Evolutionary conservation across 2,113 vertebrate species (phyloP).

Genomic region (Ginglymostoma cirratum): DNA sequence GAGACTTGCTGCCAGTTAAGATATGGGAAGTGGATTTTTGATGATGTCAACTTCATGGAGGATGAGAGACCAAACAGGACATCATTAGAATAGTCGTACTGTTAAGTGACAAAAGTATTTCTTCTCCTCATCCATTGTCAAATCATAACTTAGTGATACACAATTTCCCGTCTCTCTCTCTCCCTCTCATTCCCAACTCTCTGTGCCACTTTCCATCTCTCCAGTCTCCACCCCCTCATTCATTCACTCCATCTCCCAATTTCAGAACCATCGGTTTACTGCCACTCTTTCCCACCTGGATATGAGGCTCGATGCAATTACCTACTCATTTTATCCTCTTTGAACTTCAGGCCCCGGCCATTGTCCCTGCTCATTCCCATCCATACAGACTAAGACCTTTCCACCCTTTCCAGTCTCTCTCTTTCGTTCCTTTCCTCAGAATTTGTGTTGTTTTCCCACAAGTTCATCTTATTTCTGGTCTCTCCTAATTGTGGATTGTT

Average conservation of each 20-base stretch:
- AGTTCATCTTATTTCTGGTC: neutral
- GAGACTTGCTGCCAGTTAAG: neutral
- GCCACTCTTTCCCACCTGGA: neutral
- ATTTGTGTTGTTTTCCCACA: neutral
- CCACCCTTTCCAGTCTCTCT: neutral
- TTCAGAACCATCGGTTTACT: neutral
- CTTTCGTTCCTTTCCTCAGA: neutral
- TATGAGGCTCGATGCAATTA: neutral
- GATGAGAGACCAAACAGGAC: neutral
- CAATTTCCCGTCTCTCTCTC: neutral
- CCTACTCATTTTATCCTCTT: neutral
- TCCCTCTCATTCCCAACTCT: neutral
- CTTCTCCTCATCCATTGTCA: neutral
- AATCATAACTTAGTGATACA: neutral
- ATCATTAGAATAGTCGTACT: neutral
- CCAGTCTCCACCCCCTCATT: neutral
- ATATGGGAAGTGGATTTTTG: neutral
- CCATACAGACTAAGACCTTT: neutral
- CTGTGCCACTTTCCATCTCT: neutral
- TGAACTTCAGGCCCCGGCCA: neutral
- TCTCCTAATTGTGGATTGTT: neutral
- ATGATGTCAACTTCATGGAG: neutral
- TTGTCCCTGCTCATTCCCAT: neutral
- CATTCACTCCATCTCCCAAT: neutral
- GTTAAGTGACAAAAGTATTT: neutral